These are phyloP conservation scores for Chrysopilus asiliformis DNA, from an alignment of 2,888 invertebrate genomes.

Conservation along the genomic window DNA sequence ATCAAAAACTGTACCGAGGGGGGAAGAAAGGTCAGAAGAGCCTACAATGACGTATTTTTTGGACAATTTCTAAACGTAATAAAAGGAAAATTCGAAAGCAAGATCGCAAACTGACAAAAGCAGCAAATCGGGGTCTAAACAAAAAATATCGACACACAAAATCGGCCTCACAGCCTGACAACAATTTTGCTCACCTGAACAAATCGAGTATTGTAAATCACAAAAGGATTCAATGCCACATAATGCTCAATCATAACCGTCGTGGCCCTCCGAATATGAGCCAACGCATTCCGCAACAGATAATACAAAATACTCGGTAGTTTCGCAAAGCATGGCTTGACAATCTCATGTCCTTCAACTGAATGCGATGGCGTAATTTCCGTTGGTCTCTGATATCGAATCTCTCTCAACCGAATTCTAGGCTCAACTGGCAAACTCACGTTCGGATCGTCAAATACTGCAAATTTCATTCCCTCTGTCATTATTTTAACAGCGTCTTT, in stretches of 20 bases:
- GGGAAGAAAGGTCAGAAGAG: too few relatives aligned
- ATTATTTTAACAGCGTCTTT: constrained; percentile 26
- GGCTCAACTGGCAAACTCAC: constrained; percentile 21
- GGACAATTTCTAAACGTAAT: constrained; percentile 1
- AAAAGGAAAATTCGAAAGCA: neutral
- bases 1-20: too few relatives aligned
- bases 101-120: too few relatives aligned
- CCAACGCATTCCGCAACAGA: constrained; percentile 22
- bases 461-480: constrained; percentile 24
- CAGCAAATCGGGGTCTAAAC: too few relatives aligned
- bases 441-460: constrained; percentile 21
- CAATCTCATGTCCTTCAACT: constrained; percentile 25
- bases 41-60: neutral
- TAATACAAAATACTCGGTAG: constrained; percentile 26
- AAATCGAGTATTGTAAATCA: constrained; percentile 31
- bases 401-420: constrained; percentile 21
- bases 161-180: too few relatives aligned
- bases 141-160: too few relatives aligned
- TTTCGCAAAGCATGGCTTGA: constrained; percentile 21
- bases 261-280: constrained; percentile 26
- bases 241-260: constrained; percentile 27
- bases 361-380: constrained; percentile 22
- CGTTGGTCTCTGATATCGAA: constrained; percentile 24
- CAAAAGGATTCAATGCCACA: constrained; percentile 25
- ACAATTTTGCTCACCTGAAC: too few relatives aligned